Percentiles rank a stretch among this genome's conserved stretches.
These are phyloP conservation scores for Herpetotheres cachinnans DNA, from an alignment of 2,113 vertebrate species.

Conservation along the genomic window DNA sequence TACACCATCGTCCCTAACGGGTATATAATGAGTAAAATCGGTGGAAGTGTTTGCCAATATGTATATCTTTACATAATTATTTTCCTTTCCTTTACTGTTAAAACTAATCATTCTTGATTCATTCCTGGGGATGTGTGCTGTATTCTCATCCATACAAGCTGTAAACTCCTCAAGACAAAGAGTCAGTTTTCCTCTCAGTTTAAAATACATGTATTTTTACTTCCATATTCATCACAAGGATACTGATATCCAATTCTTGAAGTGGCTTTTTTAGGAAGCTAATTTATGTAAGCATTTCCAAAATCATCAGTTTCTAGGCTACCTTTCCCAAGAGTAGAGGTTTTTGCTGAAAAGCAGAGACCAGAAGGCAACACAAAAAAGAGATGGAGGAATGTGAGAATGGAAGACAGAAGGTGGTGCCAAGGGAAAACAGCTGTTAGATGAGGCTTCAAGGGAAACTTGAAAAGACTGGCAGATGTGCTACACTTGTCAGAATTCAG, in stretches of 20 bases:
- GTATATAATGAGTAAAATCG: neutral
- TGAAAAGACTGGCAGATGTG: constrained; percentile 36
- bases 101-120: neutral
- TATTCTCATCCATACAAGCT: neutral
- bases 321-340: neutral
- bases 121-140: neutral
- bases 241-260: neutral
- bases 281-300: neutral
- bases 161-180: neutral
- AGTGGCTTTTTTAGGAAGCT: neutral
- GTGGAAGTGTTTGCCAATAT: neutral
- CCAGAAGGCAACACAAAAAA: neutral
- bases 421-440: constrained; percentile 14
- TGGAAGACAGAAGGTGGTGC: neutral
- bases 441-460: neutral
- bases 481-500: neutral
- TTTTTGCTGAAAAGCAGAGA: neutral
- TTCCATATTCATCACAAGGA: neutral
- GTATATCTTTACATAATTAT: neutral
- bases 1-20: neutral
- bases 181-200: neutral
- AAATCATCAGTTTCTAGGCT: neutral
- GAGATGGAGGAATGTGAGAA: neutral
- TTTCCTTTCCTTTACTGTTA: neutral
- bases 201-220: neutral